These are phyloP conservation scores for Drosophila quadrilineata DNA, from an alignment of 1,140 invertebrate species.

Conservation along the genomic window DNA sequence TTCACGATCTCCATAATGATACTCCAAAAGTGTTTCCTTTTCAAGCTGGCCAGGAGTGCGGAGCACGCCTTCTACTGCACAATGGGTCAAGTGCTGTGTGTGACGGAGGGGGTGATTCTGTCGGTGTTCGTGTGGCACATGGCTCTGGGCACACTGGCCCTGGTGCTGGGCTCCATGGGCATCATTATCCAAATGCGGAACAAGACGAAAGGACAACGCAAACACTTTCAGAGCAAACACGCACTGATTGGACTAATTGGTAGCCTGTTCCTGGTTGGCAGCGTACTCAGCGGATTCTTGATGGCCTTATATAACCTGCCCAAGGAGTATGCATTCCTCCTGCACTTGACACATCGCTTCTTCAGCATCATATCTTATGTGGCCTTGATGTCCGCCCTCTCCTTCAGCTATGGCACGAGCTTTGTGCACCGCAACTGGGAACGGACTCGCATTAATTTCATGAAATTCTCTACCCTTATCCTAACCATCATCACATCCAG, in stretches of 20 bases:
- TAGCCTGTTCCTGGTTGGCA: not conserved
- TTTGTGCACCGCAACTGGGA: slow-evolving; percentile 35
- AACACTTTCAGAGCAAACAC: slow-evolving; percentile 28
- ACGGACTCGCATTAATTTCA: not conserved
- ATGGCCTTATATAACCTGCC: not conserved
- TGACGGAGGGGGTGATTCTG: slow-evolving; percentile 9
- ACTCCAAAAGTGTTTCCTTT: not conserved
- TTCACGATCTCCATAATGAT: not conserved
- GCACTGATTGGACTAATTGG: slow-evolving; percentile 9
- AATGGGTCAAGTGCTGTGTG: slow-evolving; percentile 15
- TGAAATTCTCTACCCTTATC: slow-evolving; percentile 16
- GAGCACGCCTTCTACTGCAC: slow-evolving; percentile 24
- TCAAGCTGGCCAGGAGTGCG: not conserved
- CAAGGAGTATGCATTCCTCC: not conserved
- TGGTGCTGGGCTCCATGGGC: slow-evolving; percentile 17
- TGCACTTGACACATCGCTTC: slow-evolving; percentile 19
- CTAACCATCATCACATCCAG: not conserved
- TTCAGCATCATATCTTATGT: slow-evolving; percentile 2
- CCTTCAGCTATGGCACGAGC: slow-evolving; percentile 23
- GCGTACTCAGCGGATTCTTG: not conserved
- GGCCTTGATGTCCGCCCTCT: not conserved
- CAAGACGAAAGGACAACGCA: not conserved
- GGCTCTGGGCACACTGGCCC: slow-evolving; percentile 6
- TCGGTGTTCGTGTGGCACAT: not conserved
- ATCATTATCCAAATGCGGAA: not conserved